These are phyloP conservation scores for Dioctria rufipes DNA, from an alignment of 2,888 invertebrate genomes.

Conservation along the genomic window DNA sequence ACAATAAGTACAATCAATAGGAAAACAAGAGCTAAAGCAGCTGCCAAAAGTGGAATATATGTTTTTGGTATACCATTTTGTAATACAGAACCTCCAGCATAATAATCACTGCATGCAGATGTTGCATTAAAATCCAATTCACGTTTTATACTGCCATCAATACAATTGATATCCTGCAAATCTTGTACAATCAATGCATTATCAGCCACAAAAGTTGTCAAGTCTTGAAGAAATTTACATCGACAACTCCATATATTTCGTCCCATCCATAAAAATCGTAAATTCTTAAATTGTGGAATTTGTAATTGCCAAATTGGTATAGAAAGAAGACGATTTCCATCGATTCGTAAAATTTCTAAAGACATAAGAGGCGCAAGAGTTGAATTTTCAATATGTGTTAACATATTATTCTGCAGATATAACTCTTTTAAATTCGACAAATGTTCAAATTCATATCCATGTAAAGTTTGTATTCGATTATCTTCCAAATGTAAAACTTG, in stretches of 20 bases:
- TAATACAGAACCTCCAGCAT: conserved; percentile 82
- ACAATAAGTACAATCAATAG: conserved; percentile 83
- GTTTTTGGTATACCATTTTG: conserved; percentile 86
- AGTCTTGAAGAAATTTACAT: conserved; percentile 89
- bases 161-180: conserved; percentile 86
- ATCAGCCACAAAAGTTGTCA: conserved; percentile 87
- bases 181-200: conserved; percentile 87
- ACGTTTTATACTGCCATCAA: conserved; percentile 80
- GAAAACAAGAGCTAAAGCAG: conserved; percentile 83
- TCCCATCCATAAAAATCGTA: conserved; percentile 75
- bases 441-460: conserved; percentile 91
- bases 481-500: conserved; percentile 88
- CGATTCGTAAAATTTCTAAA: conserved; percentile 85
- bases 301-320: conserved; percentile 85
- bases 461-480: conserved; percentile 84
- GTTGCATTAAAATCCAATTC: conserved; percentile 89
- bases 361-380: conserved; percentile 85
- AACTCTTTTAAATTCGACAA: conserved; percentile 85
- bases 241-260: conserved; percentile 93
- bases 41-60: conserved; percentile 88
- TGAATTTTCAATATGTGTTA: conserved; percentile 84
- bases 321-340: conserved; percentile 86
- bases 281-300: conserved; percentile 66
- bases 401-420: conserved; percentile 88
- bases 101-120: conserved; percentile 86